These are phyloP conservation scores for Eustalomyia histrio DNA, from an alignment of 2,888 invertebrate genomes.

Conservation along the genomic window DNA sequence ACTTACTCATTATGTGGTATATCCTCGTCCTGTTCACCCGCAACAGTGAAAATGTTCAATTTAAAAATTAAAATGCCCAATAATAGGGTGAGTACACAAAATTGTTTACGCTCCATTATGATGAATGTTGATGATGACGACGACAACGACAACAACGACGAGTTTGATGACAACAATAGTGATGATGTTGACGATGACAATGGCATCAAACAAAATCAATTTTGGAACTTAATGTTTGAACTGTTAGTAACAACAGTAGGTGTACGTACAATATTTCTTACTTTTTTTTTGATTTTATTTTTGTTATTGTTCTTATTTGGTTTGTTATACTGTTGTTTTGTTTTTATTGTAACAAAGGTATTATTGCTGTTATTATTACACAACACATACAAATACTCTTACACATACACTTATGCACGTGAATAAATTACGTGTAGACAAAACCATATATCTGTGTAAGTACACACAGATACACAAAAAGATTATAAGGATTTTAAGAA, in stretches of 20 bases:
- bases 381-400: background rate
- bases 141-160: conserved; percentile 29
- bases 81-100: conserved; percentile 74
- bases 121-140: conserved; percentile 19
- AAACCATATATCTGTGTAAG: background rate
- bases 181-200: conserved; percentile 44
- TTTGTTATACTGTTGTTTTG: conserved; percentile 9
- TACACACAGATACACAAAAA: background rate
- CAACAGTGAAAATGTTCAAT: conserved; percentile 72
- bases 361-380: conserved; percentile 26
- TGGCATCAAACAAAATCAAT: conserved; percentile 52
- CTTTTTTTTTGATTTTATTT: conserved; percentile 2
- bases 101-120: conserved; percentile 73
- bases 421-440: conserved; percentile 35
- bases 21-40: conserved; percentile 89
- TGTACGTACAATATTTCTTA: background rate
- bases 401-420: conserved; percentile 15
- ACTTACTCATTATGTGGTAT: conserved; percentile 95
- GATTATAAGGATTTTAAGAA: conserved; percentile 47
- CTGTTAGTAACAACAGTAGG: background rate
- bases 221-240: conserved; percentile 39
- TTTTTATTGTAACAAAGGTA: conserved; percentile 26
- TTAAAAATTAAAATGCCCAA: conserved; percentile 74
- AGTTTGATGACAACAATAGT: conserved; percentile 42
- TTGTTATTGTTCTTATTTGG: conserved; percentile 17